A percentile compares a stretch with the other conserved stretches of the same genome.
phyloP scores from a whole-genome alignment of 1,140 invertebrate species.

The Cylas formicarius region DNA sequence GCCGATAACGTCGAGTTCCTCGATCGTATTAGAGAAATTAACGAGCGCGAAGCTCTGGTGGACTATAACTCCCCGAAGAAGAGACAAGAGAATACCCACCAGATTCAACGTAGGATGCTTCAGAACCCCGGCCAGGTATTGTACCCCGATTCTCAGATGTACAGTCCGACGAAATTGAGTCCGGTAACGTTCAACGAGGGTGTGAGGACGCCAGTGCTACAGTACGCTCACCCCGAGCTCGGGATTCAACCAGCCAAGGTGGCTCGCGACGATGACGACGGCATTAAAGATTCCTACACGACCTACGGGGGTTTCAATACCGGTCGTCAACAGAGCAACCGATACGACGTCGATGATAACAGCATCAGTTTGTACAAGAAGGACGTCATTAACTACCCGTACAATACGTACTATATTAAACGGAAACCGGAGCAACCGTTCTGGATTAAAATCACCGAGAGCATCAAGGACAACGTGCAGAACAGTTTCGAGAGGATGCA shows the following conservation, averaged over 20 bases:
- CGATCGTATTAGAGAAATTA: constrained; percentile 58
- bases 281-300: constrained; percentile 16
- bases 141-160: constrained; percentile 17
- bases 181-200: constrained; percentile 56
- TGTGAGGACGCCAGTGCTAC: constrained; percentile 61
- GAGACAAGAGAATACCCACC: constrained; percentile 37
- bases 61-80: constrained; percentile 49
- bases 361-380: constrained; percentile 28
- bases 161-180: constrained; percentile 40
- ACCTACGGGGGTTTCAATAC: constrained; percentile 27
- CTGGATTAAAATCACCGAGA: constrained; percentile 63
- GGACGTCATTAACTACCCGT: constrained; percentile 46
- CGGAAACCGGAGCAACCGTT: constrained; percentile 53
- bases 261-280: constrained; percentile 41
- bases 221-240: constrained; percentile 70
- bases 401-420: constrained; percentile 46
- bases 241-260: constrained; percentile 66
- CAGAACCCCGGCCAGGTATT: constrained; percentile 49
- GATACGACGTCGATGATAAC: constrained; percentile 15
- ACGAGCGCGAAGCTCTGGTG: constrained; percentile 51
- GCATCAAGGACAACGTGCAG: constrained; percentile 62
- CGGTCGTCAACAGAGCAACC: constrained; percentile 19
- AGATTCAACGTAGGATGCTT: constrained; percentile 60
- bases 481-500: constrained; percentile 61
- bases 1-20: constrained; percentile 52